A percentile compares a stretch with the other conserved stretches of the same genome.
Evolutionary conservation across 2,888 invertebrate genomes (phyloP).

Genomic region (Pollenia angustigena): DNA sequence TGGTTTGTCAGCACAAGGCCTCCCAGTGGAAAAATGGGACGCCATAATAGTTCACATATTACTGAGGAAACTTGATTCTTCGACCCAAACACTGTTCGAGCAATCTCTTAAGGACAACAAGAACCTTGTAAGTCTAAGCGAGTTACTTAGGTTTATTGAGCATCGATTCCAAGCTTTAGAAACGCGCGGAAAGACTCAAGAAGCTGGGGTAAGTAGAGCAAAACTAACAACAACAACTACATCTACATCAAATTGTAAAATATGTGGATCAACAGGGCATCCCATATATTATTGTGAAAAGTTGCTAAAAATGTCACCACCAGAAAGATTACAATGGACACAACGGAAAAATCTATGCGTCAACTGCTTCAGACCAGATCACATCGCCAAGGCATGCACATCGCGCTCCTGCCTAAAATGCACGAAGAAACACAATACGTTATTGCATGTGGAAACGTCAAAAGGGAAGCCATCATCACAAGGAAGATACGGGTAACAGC

Average conservation of each 20-base stretch:
- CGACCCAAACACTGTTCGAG: background rate
- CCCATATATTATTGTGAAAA: background rate
- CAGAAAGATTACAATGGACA: background rate
- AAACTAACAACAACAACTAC: too few relatives aligned
- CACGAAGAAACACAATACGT: conserved; percentile 11
- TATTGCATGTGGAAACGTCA: conserved; percentile 5
- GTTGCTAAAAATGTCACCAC: conserved; percentile 2
- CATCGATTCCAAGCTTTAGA: background rate
- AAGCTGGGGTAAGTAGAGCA: background rate
- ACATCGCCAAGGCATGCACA: background rate
- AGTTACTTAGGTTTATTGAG: background rate
- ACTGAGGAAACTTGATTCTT: background rate
- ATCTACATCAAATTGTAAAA: background rate
- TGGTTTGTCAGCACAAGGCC: too few relatives aligned
- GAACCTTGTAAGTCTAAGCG: background rate
- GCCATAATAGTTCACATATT: too few relatives aligned
- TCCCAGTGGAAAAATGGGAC: too few relatives aligned
- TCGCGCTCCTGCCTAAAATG: conserved; percentile 19
- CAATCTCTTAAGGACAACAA: background rate
- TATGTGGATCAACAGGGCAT: background rate
- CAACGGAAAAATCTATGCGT: background rate
- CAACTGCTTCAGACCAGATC: background rate
- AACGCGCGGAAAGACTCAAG: background rate
- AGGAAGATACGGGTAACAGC: background rate
- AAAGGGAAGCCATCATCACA: background rate